phyloP scores from a whole-genome alignment of 2,888 invertebrate genomes.

The Synanthedon tipuliformis region DNA sequence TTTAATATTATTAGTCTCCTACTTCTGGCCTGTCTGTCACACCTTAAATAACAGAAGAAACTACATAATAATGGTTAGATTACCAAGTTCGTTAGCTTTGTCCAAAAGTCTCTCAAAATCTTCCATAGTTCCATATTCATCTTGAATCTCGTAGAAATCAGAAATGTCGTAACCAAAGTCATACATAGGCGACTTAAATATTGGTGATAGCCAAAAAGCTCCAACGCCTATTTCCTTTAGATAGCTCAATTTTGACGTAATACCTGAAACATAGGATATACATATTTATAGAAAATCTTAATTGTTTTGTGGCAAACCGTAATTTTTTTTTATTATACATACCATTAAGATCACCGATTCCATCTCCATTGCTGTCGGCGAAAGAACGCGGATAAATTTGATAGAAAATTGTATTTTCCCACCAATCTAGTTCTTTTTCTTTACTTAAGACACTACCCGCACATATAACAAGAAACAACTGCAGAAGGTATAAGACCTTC shows the following conservation, averaged over 20 bases:
- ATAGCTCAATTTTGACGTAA: constrained; percentile 72
- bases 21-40: background rate
- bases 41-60: background rate
- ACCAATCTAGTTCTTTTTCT: constrained; percentile 72
- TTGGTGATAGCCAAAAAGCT: constrained; percentile 81
- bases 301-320: no score
- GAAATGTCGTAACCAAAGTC: constrained; percentile 86
- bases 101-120: constrained; percentile 74
- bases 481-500: constrained; percentile 29
- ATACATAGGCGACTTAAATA: constrained; percentile 79
- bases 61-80: constrained; percentile 9
- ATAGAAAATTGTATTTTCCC: constrained; percentile 80
- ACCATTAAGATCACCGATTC: constrained; percentile 73
- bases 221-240: constrained; percentile 75
- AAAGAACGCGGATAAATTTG: constrained; percentile 85
- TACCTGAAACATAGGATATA: constrained; percentile 52
- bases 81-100: constrained; percentile 61
- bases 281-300: no score
- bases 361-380: constrained; percentile 81
- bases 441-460: constrained; percentile 19
- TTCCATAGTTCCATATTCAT: constrained; percentile 77
- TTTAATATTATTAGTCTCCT: background rate
- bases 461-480: constrained; percentile 24
- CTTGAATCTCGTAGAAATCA: constrained; percentile 76
- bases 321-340: constrained; percentile 8